These are phyloP conservation scores for Cordilura impudica DNA, from an alignment of 2,888 invertebrate genomes.

Conservation along the genomic window DNA sequence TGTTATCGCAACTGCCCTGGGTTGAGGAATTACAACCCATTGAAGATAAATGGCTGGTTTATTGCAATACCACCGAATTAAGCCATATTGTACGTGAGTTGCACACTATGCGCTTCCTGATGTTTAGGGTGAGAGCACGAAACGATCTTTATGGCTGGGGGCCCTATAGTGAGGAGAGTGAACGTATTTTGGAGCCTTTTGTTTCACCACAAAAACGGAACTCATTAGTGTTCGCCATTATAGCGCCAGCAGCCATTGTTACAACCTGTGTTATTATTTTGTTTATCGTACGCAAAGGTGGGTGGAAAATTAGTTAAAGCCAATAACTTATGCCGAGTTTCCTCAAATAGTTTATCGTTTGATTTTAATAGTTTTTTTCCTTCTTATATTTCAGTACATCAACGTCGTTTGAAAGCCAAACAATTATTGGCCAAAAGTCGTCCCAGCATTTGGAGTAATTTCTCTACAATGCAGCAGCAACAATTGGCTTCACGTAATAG, in stretches of 20 bases:
- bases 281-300: slow-evolving; percentile 72
- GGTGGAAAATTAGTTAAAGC: slow-evolving; percentile 41
- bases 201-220: slow-evolving; percentile 75
- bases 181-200: slow-evolving; percentile 77
- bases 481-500: slow-evolving; percentile 82
- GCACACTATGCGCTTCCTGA: slow-evolving; percentile 81
- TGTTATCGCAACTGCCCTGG: slow-evolving; percentile 76
- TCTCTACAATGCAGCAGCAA: slow-evolving; percentile 85
- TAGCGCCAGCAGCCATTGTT: slow-evolving; percentile 80
- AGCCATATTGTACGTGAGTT: slow-evolving; percentile 87
- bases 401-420: slow-evolving; percentile 83
- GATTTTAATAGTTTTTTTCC: background rate
- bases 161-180: slow-evolving; percentile 84
- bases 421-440: slow-evolving; percentile 81
- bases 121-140: slow-evolving; percentile 87
- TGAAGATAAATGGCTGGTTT: slow-evolving; percentile 81
- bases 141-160: slow-evolving; percentile 90
- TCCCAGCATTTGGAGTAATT: slow-evolving; percentile 85
- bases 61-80: slow-evolving; percentile 89
- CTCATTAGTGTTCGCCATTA: slow-evolving; percentile 82
- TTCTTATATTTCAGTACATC: slow-evolving; percentile 80
- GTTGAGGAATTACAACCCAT: slow-evolving; percentile 80
- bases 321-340: background rate
- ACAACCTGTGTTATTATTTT: slow-evolving; percentile 73
- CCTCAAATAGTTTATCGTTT: background rate